These are phyloP conservation scores for Brachypodius melanocephalos DNA, from an alignment of 2,113 vertebrate genomes.

Conservation along the genomic window DNA sequence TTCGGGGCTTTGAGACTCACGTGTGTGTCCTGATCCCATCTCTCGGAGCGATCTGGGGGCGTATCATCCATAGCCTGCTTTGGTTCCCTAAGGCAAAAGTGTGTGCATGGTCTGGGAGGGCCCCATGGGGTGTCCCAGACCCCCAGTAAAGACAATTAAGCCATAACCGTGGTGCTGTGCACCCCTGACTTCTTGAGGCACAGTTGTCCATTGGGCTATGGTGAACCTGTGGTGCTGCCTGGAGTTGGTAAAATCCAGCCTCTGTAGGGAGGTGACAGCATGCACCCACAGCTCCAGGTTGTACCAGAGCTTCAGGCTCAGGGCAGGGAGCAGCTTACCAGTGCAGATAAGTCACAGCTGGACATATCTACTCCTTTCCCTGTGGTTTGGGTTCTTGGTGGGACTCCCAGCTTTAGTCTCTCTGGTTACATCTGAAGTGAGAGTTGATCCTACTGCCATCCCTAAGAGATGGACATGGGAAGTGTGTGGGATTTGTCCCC, in stretches of 20 bases:
- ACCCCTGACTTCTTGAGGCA: not conserved
- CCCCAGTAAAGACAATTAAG: not conserved
- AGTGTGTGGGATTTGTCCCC: not conserved
- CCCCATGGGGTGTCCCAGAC: not conserved
- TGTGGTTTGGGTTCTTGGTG: not conserved
- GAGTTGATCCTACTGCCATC: not conserved
- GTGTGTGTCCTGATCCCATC: not conserved
- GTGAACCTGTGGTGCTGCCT: not conserved
- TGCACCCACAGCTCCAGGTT: not conserved
- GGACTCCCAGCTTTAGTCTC: not conserved
- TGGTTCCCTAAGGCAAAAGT: not conserved
- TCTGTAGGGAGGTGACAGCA: not conserved
- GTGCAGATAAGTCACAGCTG: not conserved
- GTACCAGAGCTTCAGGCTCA: not conserved
- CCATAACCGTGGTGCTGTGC: accelerated
- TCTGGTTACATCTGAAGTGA: not conserved
- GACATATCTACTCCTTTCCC: not conserved
- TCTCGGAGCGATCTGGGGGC: not conserved
- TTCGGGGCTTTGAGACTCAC: not conserved
- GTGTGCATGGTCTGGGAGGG: not conserved
- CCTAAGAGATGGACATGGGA: not conserved
- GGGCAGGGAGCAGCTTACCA: not conserved
- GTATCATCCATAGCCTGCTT: not conserved
- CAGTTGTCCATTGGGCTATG: accelerated
- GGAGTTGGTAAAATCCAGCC: not conserved